Base-by-base conservation (phyloP, 2,113 vertebrate species). In the Lophotis ruficrista region DNA sequence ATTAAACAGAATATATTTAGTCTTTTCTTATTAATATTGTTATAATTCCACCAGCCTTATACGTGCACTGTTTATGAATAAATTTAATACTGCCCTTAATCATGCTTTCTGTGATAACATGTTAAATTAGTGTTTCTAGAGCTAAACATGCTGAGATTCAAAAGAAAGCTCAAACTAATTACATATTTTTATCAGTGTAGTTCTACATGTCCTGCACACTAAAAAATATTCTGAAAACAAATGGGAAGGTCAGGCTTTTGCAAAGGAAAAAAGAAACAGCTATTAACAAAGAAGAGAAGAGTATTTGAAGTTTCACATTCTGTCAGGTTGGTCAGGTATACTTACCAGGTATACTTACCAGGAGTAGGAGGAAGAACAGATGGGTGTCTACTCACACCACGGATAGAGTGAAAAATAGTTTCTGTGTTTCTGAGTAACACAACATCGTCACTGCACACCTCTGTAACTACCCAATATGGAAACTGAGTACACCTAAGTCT, bases 21-120 rank as follows among this genome's bases (percentile, higher is more conserved):
- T 25, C 6, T 78, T 60, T 41, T 20, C 3, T 73, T 85, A 72
- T 60, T 64, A 66, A 70, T 62, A 53, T 51, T 64, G 7, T 41
- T 84, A 65, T 53, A 92, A 70, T 80, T 70, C 8, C 0, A 8
- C 23, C 6, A 20, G 13, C 9, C 11, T 82, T 38, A 58, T 30
- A 35, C 2, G 1, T 57, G 7, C 25, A 65, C 6, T 23, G 13
- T 37, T 56, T 82, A 33, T 0, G 0, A 78, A 85, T 65, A 77
- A 70, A 73, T 75, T 48, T 53, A 81, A 68, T 35, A 13, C 12
- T 62, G 8, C 7, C 37, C 4, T 87, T 77, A 61, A 71, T 90
- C 8, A 31, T 48, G 13, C 4, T 37, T 79, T 88, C 50, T 82
- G 10, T 53, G 28, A 38, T 23, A 77, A 56, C 2, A 71, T 16